Conservation (phyloP, 2,888 invertebrate species). For the Drosophila stalkeri region DNA sequence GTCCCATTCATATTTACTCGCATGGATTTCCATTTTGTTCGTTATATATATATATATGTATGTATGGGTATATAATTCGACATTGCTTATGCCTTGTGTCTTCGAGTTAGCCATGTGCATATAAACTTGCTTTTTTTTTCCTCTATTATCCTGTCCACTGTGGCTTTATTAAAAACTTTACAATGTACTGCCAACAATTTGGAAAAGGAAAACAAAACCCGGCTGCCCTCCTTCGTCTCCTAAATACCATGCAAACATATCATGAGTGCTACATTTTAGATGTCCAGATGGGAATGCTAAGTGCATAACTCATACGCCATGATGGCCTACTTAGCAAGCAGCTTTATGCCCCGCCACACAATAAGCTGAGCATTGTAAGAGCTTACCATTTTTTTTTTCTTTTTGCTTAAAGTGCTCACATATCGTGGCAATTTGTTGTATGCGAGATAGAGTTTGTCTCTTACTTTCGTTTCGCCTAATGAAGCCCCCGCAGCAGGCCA, state of each 20-base stretch:
- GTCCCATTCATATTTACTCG: slow-evolving; percentile 3
- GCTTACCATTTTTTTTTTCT: slow-evolving; percentile 10
- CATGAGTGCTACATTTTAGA: slow-evolving; percentile 46
- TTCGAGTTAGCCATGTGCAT: slow-evolving; percentile 38
- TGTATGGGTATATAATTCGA: slow-evolving; percentile 7
- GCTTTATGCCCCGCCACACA: slow-evolving; percentile 26
- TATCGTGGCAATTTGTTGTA: slow-evolving; percentile 37
- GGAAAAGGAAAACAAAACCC: slow-evolving; percentile 6
- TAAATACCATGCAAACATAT: slow-evolving; percentile 16
- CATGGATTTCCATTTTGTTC: slow-evolving; percentile 32
- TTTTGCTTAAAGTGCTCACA: slow-evolving; percentile 35
- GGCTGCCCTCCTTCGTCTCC: background rate
- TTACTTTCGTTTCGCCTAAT: slow-evolving; percentile 14
- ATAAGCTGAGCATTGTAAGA: slow-evolving; percentile 4
- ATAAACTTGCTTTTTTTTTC: slow-evolving; percentile 27
- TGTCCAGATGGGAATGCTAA: slow-evolving; percentile 38
- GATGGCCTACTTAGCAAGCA: slow-evolving; percentile 52
- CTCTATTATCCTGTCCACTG: slow-evolving; percentile 55
- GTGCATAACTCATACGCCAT: slow-evolving; percentile 53
- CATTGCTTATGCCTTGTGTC: slow-evolving; percentile 43
- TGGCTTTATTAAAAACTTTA: slow-evolving; percentile 76
- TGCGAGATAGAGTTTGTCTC: background rate
- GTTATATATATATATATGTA: slow-evolving; percentile 9
- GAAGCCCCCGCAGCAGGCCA: slow-evolving; percentile 19
- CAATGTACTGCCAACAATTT: slow-evolving; percentile 50